Evolutionary conservation across 2,888 invertebrate species (phyloP), one percentile per base, ranked within the genome.

Genomic region (Papilio gigon): DNA sequence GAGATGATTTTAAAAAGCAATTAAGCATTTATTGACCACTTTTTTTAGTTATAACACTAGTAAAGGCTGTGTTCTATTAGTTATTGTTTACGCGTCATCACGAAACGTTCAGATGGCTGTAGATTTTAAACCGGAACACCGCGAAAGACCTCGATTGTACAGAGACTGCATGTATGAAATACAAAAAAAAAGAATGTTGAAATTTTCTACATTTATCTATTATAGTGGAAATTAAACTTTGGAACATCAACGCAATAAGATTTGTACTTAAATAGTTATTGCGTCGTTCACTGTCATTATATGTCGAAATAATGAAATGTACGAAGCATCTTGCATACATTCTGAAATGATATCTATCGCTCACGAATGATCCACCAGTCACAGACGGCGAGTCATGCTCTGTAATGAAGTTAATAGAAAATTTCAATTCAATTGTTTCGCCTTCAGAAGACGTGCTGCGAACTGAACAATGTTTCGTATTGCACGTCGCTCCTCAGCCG

Each of bases 341-440:
- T 60, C 27, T 58, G 22, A 30, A 70, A 65, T 56, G 69, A 65
- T 65, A 62, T 58, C 69, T 58, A 70, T 70, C 65, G 56, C 62
- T 70, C 69, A 70, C 65, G 69, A 69, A 56, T 40, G 68, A 60
- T 59, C 56, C 14, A 56, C 53, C 40, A 67, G 42, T 30, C 58
- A 58, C 42, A 42, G 53, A 25, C 14, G 44, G 53, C 62, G 40
- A 70, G 69, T 70, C 69, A 70, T 65, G 65, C 61, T 65, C 33
- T 17, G 47, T 65, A 66, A 70, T 70, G 62, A 62, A 70, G 65
- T 53, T 70, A 70, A 70, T 70, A 70, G 69, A 70, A 70, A 70
- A 65, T 58, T 65, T 66, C 61, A 62, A 70, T 70, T 70, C 69
- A 62, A 70, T 70, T 70, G 69, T 70, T 69, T 70, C 53, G 65